Evolutionary conservation across 2,797 vertebrate species (phyloP).

Genomic region (Megaceryle alcyon): DNA sequence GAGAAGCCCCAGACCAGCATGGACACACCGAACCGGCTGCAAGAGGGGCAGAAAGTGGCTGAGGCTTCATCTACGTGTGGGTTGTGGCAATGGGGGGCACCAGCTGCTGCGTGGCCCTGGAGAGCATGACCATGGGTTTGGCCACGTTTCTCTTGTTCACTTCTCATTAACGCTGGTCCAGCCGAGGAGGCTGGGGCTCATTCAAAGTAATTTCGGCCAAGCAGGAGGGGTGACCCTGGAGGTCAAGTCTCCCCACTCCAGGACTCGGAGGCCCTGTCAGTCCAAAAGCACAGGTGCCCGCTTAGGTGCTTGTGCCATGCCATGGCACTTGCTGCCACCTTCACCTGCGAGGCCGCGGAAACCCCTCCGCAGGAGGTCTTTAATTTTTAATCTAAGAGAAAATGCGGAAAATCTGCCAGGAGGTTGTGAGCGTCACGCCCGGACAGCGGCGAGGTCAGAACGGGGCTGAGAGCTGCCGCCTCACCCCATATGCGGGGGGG

Average conservation of each 20-base stretch:
- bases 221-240: neutral
- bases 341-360: rapidly evolving
- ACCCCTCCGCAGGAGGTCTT: rapidly evolving
- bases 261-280: neutral
- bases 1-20: neutral
- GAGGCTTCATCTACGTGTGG: neutral
- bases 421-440: rapidly evolving
- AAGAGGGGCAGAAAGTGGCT: rapidly evolving
- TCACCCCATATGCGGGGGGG: neutral
- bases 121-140: rapidly evolving
- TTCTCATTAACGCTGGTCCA: rapidly evolving
- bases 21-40: rapidly evolving
- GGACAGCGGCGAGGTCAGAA: rapidly evolving
- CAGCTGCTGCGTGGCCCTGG: rapidly evolving
- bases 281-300: no score
- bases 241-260: rapidly evolving
- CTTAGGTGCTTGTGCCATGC: neutral
- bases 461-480: neutral
- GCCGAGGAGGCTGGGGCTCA: rapidly evolving
- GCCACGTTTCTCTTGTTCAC: rapidly evolving
- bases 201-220: rapidly evolving
- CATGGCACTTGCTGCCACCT: rapidly evolving
- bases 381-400: neutral
- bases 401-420: rapidly evolving
- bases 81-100: rapidly evolving